Evolutionary conservation across 2,888 invertebrate species (phyloP), one percentile per base, ranked within the genome.

Genomic region (Drosophila austrosaltans): DNA sequence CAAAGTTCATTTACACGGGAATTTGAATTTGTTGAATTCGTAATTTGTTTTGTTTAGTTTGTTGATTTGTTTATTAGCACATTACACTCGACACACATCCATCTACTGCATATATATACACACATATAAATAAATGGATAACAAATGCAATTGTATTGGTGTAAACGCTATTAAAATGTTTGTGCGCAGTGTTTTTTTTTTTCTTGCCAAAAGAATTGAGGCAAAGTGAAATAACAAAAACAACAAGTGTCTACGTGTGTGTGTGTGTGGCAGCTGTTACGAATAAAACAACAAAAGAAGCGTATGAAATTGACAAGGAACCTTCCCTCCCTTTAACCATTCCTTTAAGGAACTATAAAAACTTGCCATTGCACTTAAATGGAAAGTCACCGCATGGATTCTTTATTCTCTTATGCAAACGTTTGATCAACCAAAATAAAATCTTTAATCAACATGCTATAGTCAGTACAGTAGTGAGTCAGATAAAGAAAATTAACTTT

Each of bases 1-100:
- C 56, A 79, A 76, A 80, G 83, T 85, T 87, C 83, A 80, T 76
- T 85, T 85, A 87, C 82, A 85, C 87, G 78, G 76, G 69, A 78
- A 81, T 72, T 70, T 40, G 61, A 82, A 85, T 76, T 74, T 56
- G 68, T 72, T 44, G 61, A 82, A 85, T 78, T 75, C 57, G 66
- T 72, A 72, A 80, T 83, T 87, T 85, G 87, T 83, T 83, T 87
- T 87, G 87, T 81, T 73, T 75, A 69, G 75, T 62, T 82, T 76
- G 82, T 76, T 74, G 75, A 73, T 80, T 83, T 83, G 83, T 87
- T 87, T 83, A 85, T 85, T 76, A 75, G 67, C 72, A 58, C 64
- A 48, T 67, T 60, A 36, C 44, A 58, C 57, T 36, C 44, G 62
- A 61, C 42, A 63, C 67, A 44, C 36, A 66, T 5, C 58, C 42